These are phyloP conservation scores for Ephestia elutella DNA, from an alignment of 1,140 invertebrate species.

Conservation along the genomic window DNA sequence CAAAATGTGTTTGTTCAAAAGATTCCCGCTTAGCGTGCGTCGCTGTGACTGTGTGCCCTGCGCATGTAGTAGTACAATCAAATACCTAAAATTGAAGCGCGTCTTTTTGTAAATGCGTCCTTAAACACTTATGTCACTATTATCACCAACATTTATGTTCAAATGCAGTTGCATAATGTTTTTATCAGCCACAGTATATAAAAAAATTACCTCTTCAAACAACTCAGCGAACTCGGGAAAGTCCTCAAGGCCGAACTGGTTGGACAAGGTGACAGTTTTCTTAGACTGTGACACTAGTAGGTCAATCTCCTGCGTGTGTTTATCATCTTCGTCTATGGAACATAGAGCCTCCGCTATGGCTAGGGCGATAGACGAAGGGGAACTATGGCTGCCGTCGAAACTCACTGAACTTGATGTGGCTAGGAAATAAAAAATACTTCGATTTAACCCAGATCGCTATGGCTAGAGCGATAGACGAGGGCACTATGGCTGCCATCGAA, in stretches of 20 bases:
- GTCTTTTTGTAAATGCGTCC: too few species aligned
- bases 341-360: conserved; percentile 84
- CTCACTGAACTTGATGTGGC: conserved; percentile 48
- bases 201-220: conserved; percentile 54
- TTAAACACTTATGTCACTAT: too few species aligned
- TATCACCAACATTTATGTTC: too few species aligned
- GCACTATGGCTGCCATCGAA: conserved; percentile 65
- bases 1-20: too few species aligned
- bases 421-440: conserved; percentile 9
- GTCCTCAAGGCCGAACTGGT: conserved; percentile 54
- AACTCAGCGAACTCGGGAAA: conserved; percentile 61
- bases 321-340: conserved; percentile 84
- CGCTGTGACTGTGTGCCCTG: too few species aligned
- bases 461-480: conserved; percentile 68
- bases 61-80: too few species aligned
- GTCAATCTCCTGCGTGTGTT: conserved; percentile 81
- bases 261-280: conserved; percentile 49
- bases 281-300: conserved; percentile 75
- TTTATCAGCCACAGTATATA: too few species aligned
- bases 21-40: too few species aligned
- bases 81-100: too few species aligned
- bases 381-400: conserved; percentile 64
- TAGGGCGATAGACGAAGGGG: conserved; percentile 59
- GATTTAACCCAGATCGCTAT: conserved; percentile 68
- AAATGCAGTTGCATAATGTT: too few species aligned